Conservation (phyloP, 2,113 vertebrate genomes). For the Oreotrochilus melanogaster region DNA sequence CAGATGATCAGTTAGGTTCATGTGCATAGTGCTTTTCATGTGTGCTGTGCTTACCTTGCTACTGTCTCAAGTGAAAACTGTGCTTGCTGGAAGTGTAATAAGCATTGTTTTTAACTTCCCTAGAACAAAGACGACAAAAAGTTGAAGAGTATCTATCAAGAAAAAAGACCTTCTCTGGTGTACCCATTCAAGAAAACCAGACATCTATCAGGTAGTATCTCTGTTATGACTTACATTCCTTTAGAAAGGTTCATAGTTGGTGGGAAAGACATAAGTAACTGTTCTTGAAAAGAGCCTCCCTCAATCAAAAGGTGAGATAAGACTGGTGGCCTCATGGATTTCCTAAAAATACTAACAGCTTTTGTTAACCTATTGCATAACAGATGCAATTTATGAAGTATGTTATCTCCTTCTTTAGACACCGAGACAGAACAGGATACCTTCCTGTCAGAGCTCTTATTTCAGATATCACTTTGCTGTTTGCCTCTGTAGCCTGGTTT, state of each 20-base stretch:
- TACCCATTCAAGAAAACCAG: slow-evolving; percentile 13
- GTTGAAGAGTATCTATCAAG: slow-evolving; percentile 67
- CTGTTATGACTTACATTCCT: not conserved
- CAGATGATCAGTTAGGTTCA: not conserved
- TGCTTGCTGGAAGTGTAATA: not conserved
- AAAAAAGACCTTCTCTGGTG: slow-evolving; percentile 57
- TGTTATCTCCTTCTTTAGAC: not conserved
- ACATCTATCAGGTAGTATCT: slow-evolving; percentile 51
- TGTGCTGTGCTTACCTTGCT: not conserved
- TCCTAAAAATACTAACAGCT: not conserved
- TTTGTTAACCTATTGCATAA: not conserved
- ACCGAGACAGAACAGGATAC: not conserved
- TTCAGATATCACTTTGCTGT: too few species aligned
- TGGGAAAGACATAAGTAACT: not conserved
- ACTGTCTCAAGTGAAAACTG: not conserved
- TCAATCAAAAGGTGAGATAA: not conserved
- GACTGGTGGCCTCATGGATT: not conserved
- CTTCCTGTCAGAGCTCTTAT: not conserved
- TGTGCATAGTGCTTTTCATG: rapidly evolving
- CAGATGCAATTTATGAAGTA: not conserved
- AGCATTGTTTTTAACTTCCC: not conserved
- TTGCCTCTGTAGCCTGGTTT: too few species aligned
- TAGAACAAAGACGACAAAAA: slow-evolving; percentile 78
- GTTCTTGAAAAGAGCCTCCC: not conserved
- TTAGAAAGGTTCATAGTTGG: not conserved